Evolutionary conservation across 2,113 vertebrate genomes (phyloP), one percentile per base, ranked within the genome.

Genomic region (Lagenorhynchus albirostris): DNA sequence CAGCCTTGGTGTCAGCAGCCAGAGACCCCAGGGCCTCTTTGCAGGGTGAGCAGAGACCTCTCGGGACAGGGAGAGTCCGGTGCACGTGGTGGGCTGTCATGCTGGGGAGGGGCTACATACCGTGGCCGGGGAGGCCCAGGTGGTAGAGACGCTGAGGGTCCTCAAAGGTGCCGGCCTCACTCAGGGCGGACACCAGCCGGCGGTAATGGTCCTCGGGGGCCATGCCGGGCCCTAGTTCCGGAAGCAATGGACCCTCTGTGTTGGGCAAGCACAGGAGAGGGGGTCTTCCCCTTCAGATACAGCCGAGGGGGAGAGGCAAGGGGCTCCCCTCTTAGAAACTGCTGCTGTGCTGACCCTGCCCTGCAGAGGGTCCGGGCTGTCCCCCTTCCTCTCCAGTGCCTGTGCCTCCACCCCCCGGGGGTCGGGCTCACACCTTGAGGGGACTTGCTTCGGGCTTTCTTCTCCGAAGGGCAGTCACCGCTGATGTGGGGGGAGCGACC

Each of bases 151-250:
- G 99, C 98, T 99, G 99, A 98, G 99, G 99, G 98, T 99, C 99
- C 93, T 99, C 99, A 6, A 99, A 99, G 91, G 99, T 98, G 96
- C 99, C 95, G 1, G 99, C 99, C 70, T 99, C 99, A 0, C 99
- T 99, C 80, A 99, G 99, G 0, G 99, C 99, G 0, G 99, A 99
- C 99, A 99, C 99, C 98, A 99, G 99, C 94, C 99, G 99, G 91
- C 99, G 99, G 97, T 99, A 99, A 98, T 99, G 99, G 97, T 99
- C 99, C 98, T 99, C 99, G 0, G 99, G 99, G 98, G 99, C 99
- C 99, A 99, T 99, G 98, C 99, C 99, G 95, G 99, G 98, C 96
- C 99, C 99, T 10, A 98, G 97, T 55, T 99, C 99, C 95, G 99
- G 99, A 81, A 99, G 98, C 95, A 98, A 96, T 18, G 99, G 99